Evolutionary conservation across 2,113 vertebrate genomes (phyloP), one percentile per base, ranked within the genome.

Genomic region (Elachura formosa): DNA sequence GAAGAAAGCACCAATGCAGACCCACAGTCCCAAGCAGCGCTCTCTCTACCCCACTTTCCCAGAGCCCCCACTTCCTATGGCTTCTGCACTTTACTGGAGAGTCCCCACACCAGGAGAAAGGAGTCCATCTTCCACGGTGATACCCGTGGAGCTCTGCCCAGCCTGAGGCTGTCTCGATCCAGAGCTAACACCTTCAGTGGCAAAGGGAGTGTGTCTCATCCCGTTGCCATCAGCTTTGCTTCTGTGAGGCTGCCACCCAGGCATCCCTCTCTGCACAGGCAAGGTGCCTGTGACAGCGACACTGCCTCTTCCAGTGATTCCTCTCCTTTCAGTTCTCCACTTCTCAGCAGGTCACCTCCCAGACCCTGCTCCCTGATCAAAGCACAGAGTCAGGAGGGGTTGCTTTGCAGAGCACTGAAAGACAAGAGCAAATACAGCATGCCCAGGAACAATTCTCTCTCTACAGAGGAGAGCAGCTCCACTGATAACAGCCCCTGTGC

Each of bases 381-480:
- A 96, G 92, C 98, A 21, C 97, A 97, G 12, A 98, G 98, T 82
- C 98, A 98, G 55, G 98, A 99, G 73, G 98, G 98, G 19, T 91
- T 98, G 64, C 91, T 98, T 29, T 97, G 98, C 83, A 93, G 97
- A 69, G 98, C 98, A 9, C 91, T 98, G 66, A 97, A 96, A 85
- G 87, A 85, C 61, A 90, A 62, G 59, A 89, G 62, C 83, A 98
- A 98, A 93, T 90, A 96, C 24, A 91, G 96, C 49, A 24, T 98
- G 72, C 97, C 97, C 48, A 97, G 98, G 90, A 98, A 99, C 94
- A 98, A 98, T 91, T 99, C 99, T 20, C 92, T 99, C 34, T 99
- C 99, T 10, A 98, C 98, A 5, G 99, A 99, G 67, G 98, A 99
- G 77, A 98, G 98, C 78, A 99, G 98, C 96, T 99, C 99, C 61